Evolutionary conservation across 2,113 vertebrate species (phyloP).

Genomic region (Falcunculus frontatus): DNA sequence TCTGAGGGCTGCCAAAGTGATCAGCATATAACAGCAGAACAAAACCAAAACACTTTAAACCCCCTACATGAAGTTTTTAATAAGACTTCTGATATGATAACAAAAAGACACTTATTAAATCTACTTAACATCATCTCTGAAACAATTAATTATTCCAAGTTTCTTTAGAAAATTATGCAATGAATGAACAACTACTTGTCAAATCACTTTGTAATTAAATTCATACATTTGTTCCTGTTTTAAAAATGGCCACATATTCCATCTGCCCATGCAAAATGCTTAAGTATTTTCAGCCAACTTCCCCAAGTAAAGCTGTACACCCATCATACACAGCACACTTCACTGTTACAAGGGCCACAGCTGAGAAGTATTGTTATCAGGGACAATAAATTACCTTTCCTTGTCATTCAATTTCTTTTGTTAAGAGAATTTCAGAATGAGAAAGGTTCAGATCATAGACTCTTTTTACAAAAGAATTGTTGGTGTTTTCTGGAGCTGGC

Average conservation of each 20-base stretch:
- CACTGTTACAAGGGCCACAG: not conserved
- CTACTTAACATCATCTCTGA: not conserved
- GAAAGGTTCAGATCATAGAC: not conserved
- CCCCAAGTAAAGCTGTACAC: not conserved
- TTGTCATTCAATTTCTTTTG: not conserved
- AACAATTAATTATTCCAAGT: slow-evolving; percentile 9
- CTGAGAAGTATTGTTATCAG: not conserved
- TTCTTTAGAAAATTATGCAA: slow-evolving; percentile 61
- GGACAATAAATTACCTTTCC: not conserved
- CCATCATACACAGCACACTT: not conserved
- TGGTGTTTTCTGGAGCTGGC: not conserved
- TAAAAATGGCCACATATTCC: slow-evolving; percentile 72
- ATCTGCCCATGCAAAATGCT: slow-evolving; percentile 73
- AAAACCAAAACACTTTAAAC: not conserved
- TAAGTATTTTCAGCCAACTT: slow-evolving; percentile 64
- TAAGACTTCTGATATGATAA: not conserved
- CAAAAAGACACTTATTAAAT: not conserved
- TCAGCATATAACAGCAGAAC: not conserved
- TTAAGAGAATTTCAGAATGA: not conserved
- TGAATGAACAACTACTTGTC: slow-evolving; percentile 55
- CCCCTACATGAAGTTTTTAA: not conserved
- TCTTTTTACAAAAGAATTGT: not conserved
- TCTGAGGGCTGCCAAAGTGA: not conserved
- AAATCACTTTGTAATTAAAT: slow-evolving; percentile 71
- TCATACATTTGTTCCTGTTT: slow-evolving; percentile 72